Evolutionary conservation across 2,113 vertebrate species (phyloP).

Genomic region (Sciurus niger): DNA sequence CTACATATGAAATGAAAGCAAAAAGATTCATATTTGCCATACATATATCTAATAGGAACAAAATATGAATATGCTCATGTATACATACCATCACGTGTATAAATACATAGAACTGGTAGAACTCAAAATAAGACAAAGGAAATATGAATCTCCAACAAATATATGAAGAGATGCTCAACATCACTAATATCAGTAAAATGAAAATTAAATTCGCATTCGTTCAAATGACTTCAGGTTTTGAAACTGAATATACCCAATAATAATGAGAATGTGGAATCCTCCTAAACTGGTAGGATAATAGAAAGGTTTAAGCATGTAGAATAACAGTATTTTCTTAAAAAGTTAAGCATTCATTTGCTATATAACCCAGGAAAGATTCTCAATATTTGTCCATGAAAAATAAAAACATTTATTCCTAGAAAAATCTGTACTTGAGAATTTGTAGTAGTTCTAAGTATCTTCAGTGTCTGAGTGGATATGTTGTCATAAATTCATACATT

Average conservation of each 20-base stretch:
- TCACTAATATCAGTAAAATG: neutral
- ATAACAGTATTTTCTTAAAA: neutral
- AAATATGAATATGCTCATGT: neutral
- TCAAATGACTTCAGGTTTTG: neutral
- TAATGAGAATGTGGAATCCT: neutral
- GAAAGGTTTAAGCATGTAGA: neutral
- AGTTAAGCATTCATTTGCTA: neutral
- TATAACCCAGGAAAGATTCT: neutral
- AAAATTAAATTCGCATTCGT: neutral
- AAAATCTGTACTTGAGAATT: neutral
- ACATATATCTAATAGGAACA: neutral
- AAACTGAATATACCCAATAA: neutral
- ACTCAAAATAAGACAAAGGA: neutral
- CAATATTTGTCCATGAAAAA: neutral
- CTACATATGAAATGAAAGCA: no score
- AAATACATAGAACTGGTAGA: neutral
- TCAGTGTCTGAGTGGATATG: neutral
- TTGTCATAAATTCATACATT: no score
- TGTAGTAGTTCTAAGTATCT: neutral
- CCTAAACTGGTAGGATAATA: neutral
- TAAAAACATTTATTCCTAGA: neutral
- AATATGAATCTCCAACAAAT: neutral
- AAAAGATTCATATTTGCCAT: neutral
- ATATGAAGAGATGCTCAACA: neutral
- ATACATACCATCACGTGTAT: neutral